These are phyloP conservation scores for Prunella himalayana DNA, from an alignment of 2,113 vertebrate genomes.

Conservation along the genomic window DNA sequence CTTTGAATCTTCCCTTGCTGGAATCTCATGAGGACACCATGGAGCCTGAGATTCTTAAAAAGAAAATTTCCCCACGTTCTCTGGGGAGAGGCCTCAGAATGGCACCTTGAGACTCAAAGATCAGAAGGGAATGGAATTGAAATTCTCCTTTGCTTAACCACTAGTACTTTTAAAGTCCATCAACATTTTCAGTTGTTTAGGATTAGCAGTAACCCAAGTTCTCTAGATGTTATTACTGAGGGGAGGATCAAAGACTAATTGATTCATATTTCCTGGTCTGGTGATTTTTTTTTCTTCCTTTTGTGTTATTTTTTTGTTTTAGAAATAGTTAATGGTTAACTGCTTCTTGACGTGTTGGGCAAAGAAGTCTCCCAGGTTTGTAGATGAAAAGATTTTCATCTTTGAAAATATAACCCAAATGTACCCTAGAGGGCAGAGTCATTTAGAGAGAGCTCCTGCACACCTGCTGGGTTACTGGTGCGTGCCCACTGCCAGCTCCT, in stretches of 20 bases:
- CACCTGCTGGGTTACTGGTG: not conserved
- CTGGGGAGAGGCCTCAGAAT: not conserved
- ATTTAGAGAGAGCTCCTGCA: constrained; percentile 41
- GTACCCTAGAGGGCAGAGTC: constrained; percentile 66
- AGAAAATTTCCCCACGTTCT: not conserved
- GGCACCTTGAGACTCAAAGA: not conserved
- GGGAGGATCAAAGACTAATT: constrained; percentile 38
- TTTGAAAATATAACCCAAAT: constrained; percentile 49
- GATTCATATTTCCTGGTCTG: constrained; percentile 24
- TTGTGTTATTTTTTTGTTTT: not conserved
- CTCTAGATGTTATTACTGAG: not conserved
- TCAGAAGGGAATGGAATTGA: not conserved
- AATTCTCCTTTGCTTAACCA: not conserved
- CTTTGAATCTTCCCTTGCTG: not conserved
- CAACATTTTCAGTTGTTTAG: not conserved
- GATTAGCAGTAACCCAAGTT: not conserved
- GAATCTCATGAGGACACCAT: not conserved
- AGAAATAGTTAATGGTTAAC: not conserved
- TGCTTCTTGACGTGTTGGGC: not conserved
- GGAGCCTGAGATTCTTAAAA: not conserved
- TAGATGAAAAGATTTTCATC: constrained; percentile 20
- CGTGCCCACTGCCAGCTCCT: not conserved
- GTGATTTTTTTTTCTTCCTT: not conserved
- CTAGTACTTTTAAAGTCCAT: not conserved
- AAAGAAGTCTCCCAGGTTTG: not conserved